Base-by-base conservation (phyloP, 64 coral and sea anemone genomes). In the Platygyra sinensis region DNA sequence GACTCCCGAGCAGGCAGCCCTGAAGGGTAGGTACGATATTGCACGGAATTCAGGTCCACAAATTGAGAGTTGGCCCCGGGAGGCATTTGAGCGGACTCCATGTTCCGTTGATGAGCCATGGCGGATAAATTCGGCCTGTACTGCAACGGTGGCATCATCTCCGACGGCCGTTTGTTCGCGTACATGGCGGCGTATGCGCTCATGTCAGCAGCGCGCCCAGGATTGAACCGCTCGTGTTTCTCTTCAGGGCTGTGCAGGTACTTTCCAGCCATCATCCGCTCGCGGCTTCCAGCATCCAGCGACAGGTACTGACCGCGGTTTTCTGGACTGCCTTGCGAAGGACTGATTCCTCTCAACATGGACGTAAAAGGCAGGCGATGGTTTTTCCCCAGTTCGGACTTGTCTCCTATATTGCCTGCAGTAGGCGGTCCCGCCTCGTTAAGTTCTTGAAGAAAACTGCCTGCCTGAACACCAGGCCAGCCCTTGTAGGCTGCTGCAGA, bases 381-480 rank as follows among this genome's bases (percentile, higher is more conserved):
- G 46, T 86, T 89, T 78, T 78, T 76, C 39, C 94, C 87, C 9
- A 60, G 75, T 22, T 46, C 76, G 39, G 80, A n/a, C 18, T 87
- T 86, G 65, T 93, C 83, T 0, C 69, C 57, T 46, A 75, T 27
- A 0, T 88, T 46, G 20, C 87, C 88, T 71, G 83, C 25, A 22
- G 82, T 36, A 2, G 91, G 88, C 10, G 92, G 87, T 9, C 89
- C 90, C 18, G 78, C 95, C n/a, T 93, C 90, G 67, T 93, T 93
- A 20, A 97, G 89, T 74, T 97, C 95, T 79, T 94, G 91, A 32
- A 97, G 95, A 72, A 97, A 97, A 30, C 95, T 89, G 30, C 92
- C 83, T 3, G 88, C 91, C 38, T 91, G 89, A 15, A 74, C 20
- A 27, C 72, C 79, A 72, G 90, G 74, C 90, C 90, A 92, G n/a